Conservation (phyloP, 2,888 invertebrate genomes). For the Bibio marci region DNA sequence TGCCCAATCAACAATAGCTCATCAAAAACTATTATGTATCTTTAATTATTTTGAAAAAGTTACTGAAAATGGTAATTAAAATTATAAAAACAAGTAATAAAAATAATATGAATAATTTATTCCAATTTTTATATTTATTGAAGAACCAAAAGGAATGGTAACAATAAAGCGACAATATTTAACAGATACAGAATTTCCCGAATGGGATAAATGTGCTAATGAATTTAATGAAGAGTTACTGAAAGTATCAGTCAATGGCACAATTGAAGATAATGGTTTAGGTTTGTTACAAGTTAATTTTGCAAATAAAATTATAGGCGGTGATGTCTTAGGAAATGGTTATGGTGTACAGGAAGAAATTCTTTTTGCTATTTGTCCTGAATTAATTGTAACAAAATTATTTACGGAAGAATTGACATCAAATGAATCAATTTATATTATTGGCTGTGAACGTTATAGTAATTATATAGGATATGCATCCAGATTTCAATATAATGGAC, state of each 20-base stretch:
- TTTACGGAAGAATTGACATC: constrained; percentile 65
- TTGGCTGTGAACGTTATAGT: constrained; percentile 53
- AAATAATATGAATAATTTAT: no score
- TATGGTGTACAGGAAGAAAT: constrained; percentile 98
- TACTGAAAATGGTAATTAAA: constrained; percentile 43
- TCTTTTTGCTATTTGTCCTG: constrained; percentile 89
- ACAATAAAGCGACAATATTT: constrained; percentile 61
- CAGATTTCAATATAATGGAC: constrained; percentile 60
- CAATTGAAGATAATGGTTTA: constrained; percentile 67
- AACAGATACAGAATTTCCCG: constrained; percentile 35
- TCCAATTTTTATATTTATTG: no score
- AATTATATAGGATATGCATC: constrained; percentile 66
- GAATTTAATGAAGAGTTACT: constrained; percentile 42
- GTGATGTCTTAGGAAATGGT: constrained; percentile 77
- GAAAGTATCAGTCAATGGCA: constrained; percentile 54
- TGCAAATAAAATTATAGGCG: constrained; percentile 86
- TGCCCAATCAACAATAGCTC: no score
- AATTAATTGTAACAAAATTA: constrained; percentile 70
- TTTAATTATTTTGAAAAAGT: constrained; percentile 77
- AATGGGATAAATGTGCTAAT: constrained; percentile 41
- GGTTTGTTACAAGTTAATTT: constrained; percentile 87
- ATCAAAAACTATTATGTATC: constrained; percentile 82
- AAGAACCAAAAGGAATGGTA: constrained; percentile 58
- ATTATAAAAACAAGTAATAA: no score
- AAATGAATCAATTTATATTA: constrained; percentile 69